Conservation (phyloP, 2,113 vertebrate species). For the Tachysurus fulvidraco region DNA sequence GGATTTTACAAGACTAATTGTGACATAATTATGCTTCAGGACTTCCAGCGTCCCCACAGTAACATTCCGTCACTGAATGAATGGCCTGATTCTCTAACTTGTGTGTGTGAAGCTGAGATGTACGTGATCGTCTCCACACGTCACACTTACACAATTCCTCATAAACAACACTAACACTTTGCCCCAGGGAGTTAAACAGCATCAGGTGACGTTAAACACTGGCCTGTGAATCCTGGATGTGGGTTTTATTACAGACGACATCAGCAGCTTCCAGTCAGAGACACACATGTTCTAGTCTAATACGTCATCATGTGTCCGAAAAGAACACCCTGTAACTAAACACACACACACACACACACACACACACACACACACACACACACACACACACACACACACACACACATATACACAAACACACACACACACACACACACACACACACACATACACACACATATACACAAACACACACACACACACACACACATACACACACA, state of each 20-base stretch:
- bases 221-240: neutral
- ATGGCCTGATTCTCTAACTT: neutral
- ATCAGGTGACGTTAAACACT: neutral
- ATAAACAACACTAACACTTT: neutral
- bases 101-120: neutral
- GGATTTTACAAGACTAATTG: no score
- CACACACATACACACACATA: neutral
- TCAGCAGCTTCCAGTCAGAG: neutral
- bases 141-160: neutral
- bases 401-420: neutral
- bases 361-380: neutral
- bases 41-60: neutral
- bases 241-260: neutral
- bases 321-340: neutral
- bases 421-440: neutral
- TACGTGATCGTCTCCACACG: neutral
- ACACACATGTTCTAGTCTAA: neutral
- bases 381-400: neutral
- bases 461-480: neutral
- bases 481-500: neutral
- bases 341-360: neutral
- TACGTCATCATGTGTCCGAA: neutral
- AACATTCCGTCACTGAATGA: conserved; percentile 4
- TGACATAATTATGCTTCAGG: no score
- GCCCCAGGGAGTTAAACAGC: neutral